Evolutionary conservation across 2,113 vertebrate species (phyloP), one percentile per base, ranked within the genome.

Genomic region (Paramisgurnus dabryanus): DNA sequence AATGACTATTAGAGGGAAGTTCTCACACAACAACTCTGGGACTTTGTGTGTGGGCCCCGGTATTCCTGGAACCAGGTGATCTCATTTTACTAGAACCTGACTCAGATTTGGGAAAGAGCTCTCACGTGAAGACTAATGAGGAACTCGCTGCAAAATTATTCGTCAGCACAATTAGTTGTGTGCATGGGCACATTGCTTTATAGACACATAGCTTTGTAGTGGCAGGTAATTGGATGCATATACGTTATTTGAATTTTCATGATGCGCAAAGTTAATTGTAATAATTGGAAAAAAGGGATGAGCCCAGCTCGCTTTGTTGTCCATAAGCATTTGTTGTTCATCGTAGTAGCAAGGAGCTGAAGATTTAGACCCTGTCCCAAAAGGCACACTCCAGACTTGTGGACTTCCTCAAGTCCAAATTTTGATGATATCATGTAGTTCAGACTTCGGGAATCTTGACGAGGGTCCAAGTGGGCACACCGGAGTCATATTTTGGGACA

Each of bases 1-100:
- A 65, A 82, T 82, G 67, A 71, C 61, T 70, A 47, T 50, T 70
- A 50, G 67, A 79, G 65, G 43, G 11, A 13, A 60, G 58, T 63
- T 79, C 47, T 70, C 57, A 49, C 63, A 71, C 39, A 73, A 34
- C 12, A 55, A 45, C n/a, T 58, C 7, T 34, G n/a, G n/a, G 53
- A 53, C 71, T 45, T 67, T 58, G 63, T 81, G 79, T 75, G 79
- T 60, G 79, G 71, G 63, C 63, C 53, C 15, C 17, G 6, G 67
- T 45, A 78, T 72, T 79, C 50, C 81, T 79, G 67, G 74, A 82
- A 82, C 60, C 61, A 73, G 78, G 69, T 71, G 68, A 80, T 45
- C 70, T 81, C 70, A 74, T 58, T 80, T 58, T 43, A 67, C 63
- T 58, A 74, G 11, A 57, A 40, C 70, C 64, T 39, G n/a, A 80